Conservation (phyloP, 2,888 invertebrate species). For the Nyleta sp. region DNA sequence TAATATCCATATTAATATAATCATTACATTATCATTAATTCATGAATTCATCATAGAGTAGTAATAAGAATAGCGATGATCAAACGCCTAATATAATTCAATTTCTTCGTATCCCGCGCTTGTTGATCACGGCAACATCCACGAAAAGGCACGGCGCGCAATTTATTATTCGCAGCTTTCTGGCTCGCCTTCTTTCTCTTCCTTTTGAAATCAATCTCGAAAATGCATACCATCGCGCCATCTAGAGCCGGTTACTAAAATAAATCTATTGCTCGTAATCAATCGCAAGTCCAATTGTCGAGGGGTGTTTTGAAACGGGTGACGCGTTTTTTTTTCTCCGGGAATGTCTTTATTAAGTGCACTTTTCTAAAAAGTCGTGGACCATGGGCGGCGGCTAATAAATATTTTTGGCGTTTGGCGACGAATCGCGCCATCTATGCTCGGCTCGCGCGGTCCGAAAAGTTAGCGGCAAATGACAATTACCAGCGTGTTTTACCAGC, state of each 20-base stretch:
- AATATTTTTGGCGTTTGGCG: slow-evolving; percentile 46
- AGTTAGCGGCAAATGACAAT: background rate
- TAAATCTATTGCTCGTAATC: slow-evolving; percentile 40
- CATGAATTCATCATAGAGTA: slow-evolving; percentile 41
- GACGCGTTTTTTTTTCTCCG: background rate
- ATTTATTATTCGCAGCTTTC: slow-evolving; percentile 49
- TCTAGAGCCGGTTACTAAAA: slow-evolving; percentile 21
- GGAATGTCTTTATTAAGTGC: slow-evolving; percentile 44
- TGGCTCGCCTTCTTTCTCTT: slow-evolving; percentile 40
- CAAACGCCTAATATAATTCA: slow-evolving; percentile 30
- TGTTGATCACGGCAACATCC: slow-evolving; percentile 36
- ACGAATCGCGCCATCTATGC: slow-evolving; percentile 25
- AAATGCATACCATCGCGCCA: no score
- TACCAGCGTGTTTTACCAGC: no score
- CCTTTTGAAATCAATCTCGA: no score
- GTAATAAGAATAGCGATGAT: slow-evolving; percentile 51
- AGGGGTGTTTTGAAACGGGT: background rate
- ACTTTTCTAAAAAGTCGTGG: slow-evolving; percentile 55
- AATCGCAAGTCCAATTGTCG: slow-evolving; percentile 5
- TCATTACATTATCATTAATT: slow-evolving; percentile 9
- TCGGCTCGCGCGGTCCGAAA: background rate
- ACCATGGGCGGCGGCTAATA: slow-evolving; percentile 28
- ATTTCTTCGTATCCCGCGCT: background rate
- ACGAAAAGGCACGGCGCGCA: slow-evolving; percentile 61
- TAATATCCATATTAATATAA: no score